Base-by-base conservation (phyloP, 2,888 invertebrate genomes). In the Amphipyra berbera region DNA sequence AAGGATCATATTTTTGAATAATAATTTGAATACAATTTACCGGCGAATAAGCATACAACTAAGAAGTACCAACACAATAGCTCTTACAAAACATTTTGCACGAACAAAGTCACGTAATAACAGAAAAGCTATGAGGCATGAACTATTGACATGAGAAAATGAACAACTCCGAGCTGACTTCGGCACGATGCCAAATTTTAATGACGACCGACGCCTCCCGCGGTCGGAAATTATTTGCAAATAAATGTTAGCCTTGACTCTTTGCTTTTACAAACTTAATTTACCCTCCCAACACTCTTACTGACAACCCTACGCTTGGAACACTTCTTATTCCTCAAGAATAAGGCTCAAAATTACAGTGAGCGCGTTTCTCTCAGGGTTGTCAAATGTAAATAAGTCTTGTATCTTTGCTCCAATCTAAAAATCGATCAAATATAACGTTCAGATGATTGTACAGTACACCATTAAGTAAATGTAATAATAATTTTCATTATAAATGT, bases 121-220 rank as follows among this genome's bases (percentile, higher is more conserved):
- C 76, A 70, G 76, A 79, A 72, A 75, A 78, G 80, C 80, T 84
- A 81, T 81, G 80, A 82, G 58, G 76, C 82, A 74, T 80, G 80
- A 83, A 81, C 82, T 82, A 86, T 85, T 82, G 83, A 85, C 86
- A 82, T 76, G 75, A 79, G 80, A 75, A 79, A 83, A 79, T 78
- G 79, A 83, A 79, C 82, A 77, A 71, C 72, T 72, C 69, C 47
- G 41, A 70, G 61, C 69, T 74, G 76, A 72, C 77, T 79, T 78
- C 74, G 86, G 83, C 83, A 73, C 74, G 59, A 56, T 81, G 86
- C 85, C 86, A 86, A 85, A 85, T 82, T 84, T 85, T 84, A 85
- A 85, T 85, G 85, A 83, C 77, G 56, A 67, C 59, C 61, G 68
- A 75, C 77, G 76, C 78, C 73, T 72, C 55, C 47, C 63, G 67